Conservation (phyloP, 1,140 invertebrate genomes). For the Bombus fervidus region DNA sequence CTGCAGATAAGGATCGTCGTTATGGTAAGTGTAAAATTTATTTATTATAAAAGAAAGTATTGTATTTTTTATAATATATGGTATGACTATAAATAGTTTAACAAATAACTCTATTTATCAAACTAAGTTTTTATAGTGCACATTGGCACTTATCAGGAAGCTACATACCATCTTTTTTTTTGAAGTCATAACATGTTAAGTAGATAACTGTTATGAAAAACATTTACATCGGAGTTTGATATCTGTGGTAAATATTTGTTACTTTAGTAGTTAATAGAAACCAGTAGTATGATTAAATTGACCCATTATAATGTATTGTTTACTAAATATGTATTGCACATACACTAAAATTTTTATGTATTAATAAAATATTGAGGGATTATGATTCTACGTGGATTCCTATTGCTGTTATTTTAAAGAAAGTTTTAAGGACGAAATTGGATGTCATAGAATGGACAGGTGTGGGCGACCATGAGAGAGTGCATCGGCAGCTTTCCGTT, state of each 20-base stretch:
- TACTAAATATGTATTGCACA: background rate
- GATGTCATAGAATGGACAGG: conserved; percentile 89
- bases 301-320: background rate
- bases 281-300: background rate
- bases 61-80: background rate
- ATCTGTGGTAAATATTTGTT: conserved; percentile 15
- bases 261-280: conserved; percentile 7
- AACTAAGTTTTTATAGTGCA: background rate
- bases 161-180: background rate
- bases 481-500: conserved; percentile 93
- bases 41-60: background rate
- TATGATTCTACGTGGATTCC: conserved; percentile 46
- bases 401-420: conserved; percentile 63
- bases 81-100: background rate
- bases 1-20: conserved; percentile 83
- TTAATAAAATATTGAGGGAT: conserved; percentile 35
- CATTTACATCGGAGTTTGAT: conserved; percentile 12
- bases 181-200: background rate
- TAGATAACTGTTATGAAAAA: conserved; percentile 23
- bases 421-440: conserved; percentile 65
- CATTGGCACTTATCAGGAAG: conserved; percentile 6
- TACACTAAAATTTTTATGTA: conserved; percentile 24
- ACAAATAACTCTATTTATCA: background rate
- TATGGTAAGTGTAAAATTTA: conserved; percentile 72
- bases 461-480: conserved; percentile 89